Base-by-base conservation (phyloP, 2,888 invertebrate genomes). In the Phymatocera aterrima region DNA sequence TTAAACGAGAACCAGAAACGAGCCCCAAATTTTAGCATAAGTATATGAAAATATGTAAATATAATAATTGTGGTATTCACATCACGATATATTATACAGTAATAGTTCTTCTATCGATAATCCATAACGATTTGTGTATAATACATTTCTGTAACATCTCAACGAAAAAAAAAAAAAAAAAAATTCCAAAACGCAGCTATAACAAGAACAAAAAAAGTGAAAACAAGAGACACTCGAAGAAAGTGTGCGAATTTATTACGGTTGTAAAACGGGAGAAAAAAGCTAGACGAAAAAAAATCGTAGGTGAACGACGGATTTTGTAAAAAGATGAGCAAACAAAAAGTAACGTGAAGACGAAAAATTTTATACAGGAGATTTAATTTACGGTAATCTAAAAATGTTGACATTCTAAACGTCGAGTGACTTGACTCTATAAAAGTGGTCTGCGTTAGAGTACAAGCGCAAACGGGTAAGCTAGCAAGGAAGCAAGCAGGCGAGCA, bases 311-410 rank as follows among this genome's bases (percentile, higher is more conserved):
- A 31, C 15, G 31, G 31, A 31, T 61, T 18, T 10, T n/a, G n/a
- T n/a, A n/a, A n/a, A n/a, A n/a, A n/a, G n/a, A n/a, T n/a, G n/a
- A n/a, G n/a, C n/a, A n/a, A n/a, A n/a, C n/a, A n/a, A n/a, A n/a
- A n/a, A n/a, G n/a, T n/a, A n/a, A n/a, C n/a, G n/a, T n/a, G n/a
- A n/a, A n/a, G n/a, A n/a, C 24, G 46, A 37, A 34, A 8, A 68
- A 68, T 43, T 68, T 64, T 68, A 68, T 68, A 68, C 87, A 88
- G 83, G 81, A 83, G 79, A 78, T 82, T 83, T 82, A 61, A 78
- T 75, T 75, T 77, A 43, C 72, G 34, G 12, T 51, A 70, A 48
- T 70, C 21, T 31, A 48, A 70, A 70, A 48, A 72, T 31, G 65
- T 31, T 72, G 37, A 48, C 4, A 70, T n/a, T 48, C 1, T 28